Base-by-base conservation (phyloP, 37 sponge, comb jelly and placozoan species). In the Chondrosia reniformis region DNA sequence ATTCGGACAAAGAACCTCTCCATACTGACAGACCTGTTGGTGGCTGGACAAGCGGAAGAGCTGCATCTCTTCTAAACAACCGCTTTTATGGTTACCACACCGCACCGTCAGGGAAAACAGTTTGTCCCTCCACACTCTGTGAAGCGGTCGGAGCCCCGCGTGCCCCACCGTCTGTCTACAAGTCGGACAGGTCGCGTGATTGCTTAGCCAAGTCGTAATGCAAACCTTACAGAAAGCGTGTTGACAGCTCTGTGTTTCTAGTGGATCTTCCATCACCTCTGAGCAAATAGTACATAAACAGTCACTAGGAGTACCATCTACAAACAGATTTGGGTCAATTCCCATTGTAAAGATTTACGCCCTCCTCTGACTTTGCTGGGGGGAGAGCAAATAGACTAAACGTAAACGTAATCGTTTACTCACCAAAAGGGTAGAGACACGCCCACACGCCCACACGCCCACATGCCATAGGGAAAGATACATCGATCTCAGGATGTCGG, bases 251-350 rank as follows among this genome's bases (percentile, higher is more conserved):
- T 57, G 55, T 36, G 85, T 84, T 37, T 84, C 85, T 15, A 33
- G 72, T 17, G 85, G 80, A 55, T 84, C 85, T 34, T 84, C 85
- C 45, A 84, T 22, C 13, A 84, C 85, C 39, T 84, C 85, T 0
- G 36, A 63, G 36, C 85, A 84, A 32, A 84, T 84, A 21, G 67
- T 44, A 28, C 85, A 84, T 19, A 84, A 13, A 55, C 85, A 84
- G 44, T 84, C 85, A 5, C 30, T 33, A 41, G 77, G 85, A 1
- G 69, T 61, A 15, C 37, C 36, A 39, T 84, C 80, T 24, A 84
- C 62, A 65, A 84, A 78, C 55, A 84, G 72, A 34, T 30, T 32
- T n/a, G 34, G 17, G 72, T 78, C 78, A 30, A 84, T 32, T 33
- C 85, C 85, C 85, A 84, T 84, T 62, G 17, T 59, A 10, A 49